Percentiles rank a stretch among this genome's conserved stretches.
Evolutionary conservation across 1,140 invertebrate species (phyloP).

Genomic region (Rhyacophila brunnea): DNA sequence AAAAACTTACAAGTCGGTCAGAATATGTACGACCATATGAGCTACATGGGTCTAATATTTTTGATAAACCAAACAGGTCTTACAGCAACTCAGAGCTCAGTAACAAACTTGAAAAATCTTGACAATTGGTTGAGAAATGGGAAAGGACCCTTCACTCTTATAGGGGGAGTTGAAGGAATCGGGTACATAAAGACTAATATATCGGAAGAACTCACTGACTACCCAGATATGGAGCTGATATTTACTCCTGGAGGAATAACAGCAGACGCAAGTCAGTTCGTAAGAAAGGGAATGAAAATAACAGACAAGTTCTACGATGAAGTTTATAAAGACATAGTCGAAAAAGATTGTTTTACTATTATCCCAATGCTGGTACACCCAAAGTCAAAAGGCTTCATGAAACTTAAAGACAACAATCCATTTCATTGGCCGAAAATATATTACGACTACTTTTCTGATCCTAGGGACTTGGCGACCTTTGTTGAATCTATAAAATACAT

Average conservation of each 20-base stretch:
- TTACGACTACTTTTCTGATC: constrained; percentile 31
- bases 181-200: constrained; percentile 58
- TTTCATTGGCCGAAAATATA: constrained; percentile 67
- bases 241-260: constrained; percentile 55
- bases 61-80: constrained; percentile 51
- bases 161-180: constrained; percentile 57
- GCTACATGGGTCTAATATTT: constrained; percentile 63
- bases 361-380: constrained; percentile 58
- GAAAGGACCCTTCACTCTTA: constrained; percentile 50
- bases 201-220: constrained; percentile 52
- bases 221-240: constrained; percentile 66
- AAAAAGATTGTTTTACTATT: constrained; percentile 45
- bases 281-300: constrained; percentile 58
- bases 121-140: constrained; percentile 44
- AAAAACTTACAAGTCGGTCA: constrained; percentile 64
- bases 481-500: constrained; percentile 41
- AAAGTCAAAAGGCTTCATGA: constrained; percentile 68
- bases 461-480: constrained; percentile 42
- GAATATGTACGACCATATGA: constrained; percentile 68
- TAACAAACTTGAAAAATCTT: constrained; percentile 46
- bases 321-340: constrained; percentile 52
- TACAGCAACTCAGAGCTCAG: constrained; percentile 40
- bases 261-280: constrained; percentile 62
- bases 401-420: constrained; percentile 68
- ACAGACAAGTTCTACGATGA: constrained; percentile 57